Conservation (phyloP, 2,797 vertebrate genomes). For the Pogoniulus pusillus region DNA sequence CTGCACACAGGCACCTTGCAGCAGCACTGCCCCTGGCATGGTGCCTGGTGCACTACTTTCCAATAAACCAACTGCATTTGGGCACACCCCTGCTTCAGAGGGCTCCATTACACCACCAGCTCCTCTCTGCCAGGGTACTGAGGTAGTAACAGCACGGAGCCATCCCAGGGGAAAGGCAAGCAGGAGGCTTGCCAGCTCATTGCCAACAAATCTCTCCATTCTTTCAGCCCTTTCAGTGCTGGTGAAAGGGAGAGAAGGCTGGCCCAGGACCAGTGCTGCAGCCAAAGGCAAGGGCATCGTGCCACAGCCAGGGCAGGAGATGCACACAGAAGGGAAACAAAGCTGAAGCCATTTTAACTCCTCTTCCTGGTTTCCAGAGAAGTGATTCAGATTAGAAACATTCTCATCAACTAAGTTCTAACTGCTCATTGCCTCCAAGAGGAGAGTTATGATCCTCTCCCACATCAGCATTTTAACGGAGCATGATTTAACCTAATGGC, state of each 20-base stretch:
- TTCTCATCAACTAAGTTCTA: neutral
- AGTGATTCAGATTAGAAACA: neutral
- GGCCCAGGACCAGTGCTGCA: neutral
- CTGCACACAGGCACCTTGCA: neutral
- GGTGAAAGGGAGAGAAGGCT: neutral
- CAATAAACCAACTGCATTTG: neutral
- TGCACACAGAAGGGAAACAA: neutral
- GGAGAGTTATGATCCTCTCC: neutral
- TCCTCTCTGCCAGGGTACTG: neutral
- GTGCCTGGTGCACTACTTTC: neutral
- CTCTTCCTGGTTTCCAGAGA: neutral
- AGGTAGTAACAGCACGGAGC: neutral
- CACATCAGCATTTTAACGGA: neutral
- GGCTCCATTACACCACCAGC: neutral
- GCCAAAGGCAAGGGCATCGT: neutral
- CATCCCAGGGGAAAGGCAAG: slow-evolving; percentile 14
- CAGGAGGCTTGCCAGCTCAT: neutral
- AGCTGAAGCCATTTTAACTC: slow-evolving; percentile 1
- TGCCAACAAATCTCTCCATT: slow-evolving; percentile 35
- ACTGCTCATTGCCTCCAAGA: neutral
- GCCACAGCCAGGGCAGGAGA: neutral
- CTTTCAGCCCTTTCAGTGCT: slow-evolving; percentile 1
- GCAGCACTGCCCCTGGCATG: neutral
- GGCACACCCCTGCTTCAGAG: neutral
- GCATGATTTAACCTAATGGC: neutral